Evolutionary conservation across 2,888 invertebrate species (phyloP), one percentile per base, ranked within the genome.

Genomic region (Clostera curtula): DNA sequence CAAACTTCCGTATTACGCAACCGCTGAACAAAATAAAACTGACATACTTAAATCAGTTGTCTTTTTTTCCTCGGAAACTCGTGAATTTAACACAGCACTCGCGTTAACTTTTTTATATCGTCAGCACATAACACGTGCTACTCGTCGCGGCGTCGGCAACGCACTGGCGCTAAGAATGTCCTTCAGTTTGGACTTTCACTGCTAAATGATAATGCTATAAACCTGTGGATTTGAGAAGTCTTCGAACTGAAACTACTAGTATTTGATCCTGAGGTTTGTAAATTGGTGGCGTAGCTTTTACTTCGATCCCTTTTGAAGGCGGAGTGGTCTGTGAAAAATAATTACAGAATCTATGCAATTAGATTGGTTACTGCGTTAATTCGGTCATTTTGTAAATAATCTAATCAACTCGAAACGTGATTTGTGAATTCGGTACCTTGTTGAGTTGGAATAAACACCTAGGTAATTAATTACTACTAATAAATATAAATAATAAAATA

Each of bases 111-210:
- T 48, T 48, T 43, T 37, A 7, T 20, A 10, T 33, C 25, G 12
- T 31, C 12, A 6, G 17, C n/a, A 33, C 25, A 31, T 25, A 13
- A 40, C 29, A 43, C 53, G 44, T 53, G 44, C 45, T 37, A 23
- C 49, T 25, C 31, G 23, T 39, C 43, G 34, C n/a, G 42, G 48
- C 49, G 57, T 63, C 58, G 56, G 48, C 45, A 54, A 51, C 60
- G 56, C 57, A 75, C 76, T 75, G 67, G 34, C 30, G 31, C 48
- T 25, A 24, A 30, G 35, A 30, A 51, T 63, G 77, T 74, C 77
- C 77, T 76, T 75, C 76, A 65, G 71, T 70, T 68, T 70, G 66
- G 65, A 74, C 76, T 77, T 77, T 77, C 76, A 77, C 76, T 76
- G 47, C 43, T 52, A 20, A 56, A 57, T 60, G 59, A 69, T 68